These are phyloP conservation scores for Melanerpes aurifrons DNA, from an alignment of 2,113 vertebrate genomes.

Conservation along the genomic window DNA sequence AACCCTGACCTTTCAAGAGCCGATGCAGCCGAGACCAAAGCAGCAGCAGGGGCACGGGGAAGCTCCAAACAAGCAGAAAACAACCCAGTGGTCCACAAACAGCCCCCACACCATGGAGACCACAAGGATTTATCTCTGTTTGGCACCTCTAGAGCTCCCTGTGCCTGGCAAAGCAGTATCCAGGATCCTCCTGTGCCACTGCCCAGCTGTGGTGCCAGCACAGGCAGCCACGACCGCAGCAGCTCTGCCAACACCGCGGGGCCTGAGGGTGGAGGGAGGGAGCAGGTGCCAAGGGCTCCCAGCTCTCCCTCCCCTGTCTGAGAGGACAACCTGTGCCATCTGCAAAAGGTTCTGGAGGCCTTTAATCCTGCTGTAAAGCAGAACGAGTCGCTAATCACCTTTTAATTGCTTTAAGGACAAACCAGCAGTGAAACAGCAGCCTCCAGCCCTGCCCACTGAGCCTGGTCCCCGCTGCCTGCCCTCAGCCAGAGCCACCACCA, in stretches of 20 bases:
- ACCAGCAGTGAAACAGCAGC: background rate
- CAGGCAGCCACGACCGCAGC: rapidly evolving
- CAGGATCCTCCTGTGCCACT: background rate
- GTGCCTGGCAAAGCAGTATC: background rate
- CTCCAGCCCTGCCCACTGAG: background rate
- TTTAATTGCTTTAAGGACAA: background rate
- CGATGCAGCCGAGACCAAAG: background rate
- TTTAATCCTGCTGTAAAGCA: background rate
- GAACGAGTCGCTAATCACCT: background rate
- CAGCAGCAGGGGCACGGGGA: rapidly evolving
- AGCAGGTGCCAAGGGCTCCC: rapidly evolving
- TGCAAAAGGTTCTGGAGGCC: background rate
- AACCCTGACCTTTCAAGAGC: background rate
- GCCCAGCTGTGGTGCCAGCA: rapidly evolving
- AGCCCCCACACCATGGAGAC: background rate
- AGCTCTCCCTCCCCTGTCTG: background rate
- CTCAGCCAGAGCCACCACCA: background rate
- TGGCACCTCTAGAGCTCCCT: background rate
- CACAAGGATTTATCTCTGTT: background rate
- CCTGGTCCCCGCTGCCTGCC: rapidly evolving
- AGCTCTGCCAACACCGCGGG: rapidly evolving
- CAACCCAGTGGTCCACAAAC: background rate
- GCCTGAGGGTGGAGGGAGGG: background rate
- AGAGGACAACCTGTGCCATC: background rate
- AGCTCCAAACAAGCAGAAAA: background rate